A percentile compares a stretch with the other conserved stretches of the same genome.
Evolutionary conservation across 1,140 invertebrate genomes (phyloP).

Genomic region (Trinorchestia longiramus): DNA sequence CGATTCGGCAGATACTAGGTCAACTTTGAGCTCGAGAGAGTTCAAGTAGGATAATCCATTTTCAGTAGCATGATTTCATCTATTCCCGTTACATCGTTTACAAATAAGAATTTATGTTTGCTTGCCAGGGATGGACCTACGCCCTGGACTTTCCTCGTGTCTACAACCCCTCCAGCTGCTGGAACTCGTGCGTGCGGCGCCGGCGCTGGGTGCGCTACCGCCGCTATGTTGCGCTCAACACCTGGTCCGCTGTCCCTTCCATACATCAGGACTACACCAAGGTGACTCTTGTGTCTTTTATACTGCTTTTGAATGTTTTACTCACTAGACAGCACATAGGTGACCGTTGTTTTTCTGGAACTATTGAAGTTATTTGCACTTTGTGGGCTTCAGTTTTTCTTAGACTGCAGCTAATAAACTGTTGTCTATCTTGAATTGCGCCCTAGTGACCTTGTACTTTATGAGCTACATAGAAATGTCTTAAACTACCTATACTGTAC

Average conservation of each 20-base stretch:
- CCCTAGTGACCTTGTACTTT: too few relatives aligned
- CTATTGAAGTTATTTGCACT: background rate
- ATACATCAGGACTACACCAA: conserved; percentile 88
- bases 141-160: conserved; percentile 90
- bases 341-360: background rate
- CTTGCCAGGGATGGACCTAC: conserved; percentile 86
- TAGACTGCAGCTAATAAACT: too few relatives aligned
- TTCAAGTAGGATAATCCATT: too few relatives aligned
- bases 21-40: too few relatives aligned
- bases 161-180: conserved; percentile 85
- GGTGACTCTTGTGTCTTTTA: conserved; percentile 69
- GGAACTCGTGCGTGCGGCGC: conserved; percentile 90
- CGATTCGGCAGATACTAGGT: too few relatives aligned
- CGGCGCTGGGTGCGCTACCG: conserved; percentile 90
- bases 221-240: conserved; percentile 88
- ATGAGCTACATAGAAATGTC: too few relatives aligned
- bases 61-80: too few relatives aligned
- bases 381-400: too few relatives aligned
- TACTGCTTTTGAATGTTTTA: background rate
- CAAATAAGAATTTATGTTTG: background rate
- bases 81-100: too few relatives aligned
- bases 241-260: conserved; percentile 90
- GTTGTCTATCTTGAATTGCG: too few relatives aligned
- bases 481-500: too few relatives aligned
- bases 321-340: background rate